A percentile compares a stretch with the other conserved stretches of the same genome.
phyloP scores from a whole-genome alignment of 2,113 vertebrate genomes.

The Calidris pugnax region DNA sequence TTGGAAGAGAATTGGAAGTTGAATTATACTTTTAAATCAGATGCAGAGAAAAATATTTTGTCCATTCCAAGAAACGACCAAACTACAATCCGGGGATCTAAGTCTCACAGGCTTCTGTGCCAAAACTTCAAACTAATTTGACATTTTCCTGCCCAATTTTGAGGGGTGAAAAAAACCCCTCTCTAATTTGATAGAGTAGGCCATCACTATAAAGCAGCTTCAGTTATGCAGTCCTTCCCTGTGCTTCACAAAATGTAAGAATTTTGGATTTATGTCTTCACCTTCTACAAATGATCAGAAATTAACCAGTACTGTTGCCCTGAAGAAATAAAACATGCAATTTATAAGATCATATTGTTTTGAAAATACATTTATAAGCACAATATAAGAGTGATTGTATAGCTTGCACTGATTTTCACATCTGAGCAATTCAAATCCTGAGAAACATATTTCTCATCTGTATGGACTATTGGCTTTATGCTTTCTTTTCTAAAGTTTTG shows the following conservation, averaged over 20 bases:
- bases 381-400: background rate
- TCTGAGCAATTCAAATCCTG: constrained; percentile 31
- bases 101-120: background rate
- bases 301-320: background rate
- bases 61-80: background rate
- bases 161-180: background rate
- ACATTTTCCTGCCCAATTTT: background rate
- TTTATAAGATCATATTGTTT: background rate
- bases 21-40: background rate
- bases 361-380: constrained; percentile 15
- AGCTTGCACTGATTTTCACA: constrained; percentile 31
- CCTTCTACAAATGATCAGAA: background rate
- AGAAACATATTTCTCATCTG: constrained; percentile 42
- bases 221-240: background rate
- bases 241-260: background rate
- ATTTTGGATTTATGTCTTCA: background rate
- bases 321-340: constrained; percentile 23
- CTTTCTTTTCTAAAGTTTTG: constrained; percentile 50
- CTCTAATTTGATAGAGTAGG: background rate
- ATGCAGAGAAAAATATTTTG: background rate
- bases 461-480: constrained; percentile 45
- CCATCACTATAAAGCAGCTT: background rate
- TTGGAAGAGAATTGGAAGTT: background rate
- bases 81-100: background rate
- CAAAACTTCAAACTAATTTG: background rate